Evolutionary conservation across 2,888 invertebrate species (phyloP).

Genomic region (Horisme vitalbata): DNA sequence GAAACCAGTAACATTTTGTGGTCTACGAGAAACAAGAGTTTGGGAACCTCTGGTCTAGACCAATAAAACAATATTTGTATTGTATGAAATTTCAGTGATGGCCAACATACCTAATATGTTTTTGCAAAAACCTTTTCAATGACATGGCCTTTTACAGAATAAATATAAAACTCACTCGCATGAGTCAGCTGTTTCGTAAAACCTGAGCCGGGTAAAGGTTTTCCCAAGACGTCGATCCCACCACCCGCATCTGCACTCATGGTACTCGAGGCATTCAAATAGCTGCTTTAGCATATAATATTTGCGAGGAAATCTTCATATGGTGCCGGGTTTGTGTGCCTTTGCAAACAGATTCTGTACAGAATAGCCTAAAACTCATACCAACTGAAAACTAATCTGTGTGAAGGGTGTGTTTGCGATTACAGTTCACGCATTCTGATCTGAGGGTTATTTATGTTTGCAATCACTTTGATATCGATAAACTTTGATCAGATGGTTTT

Average conservation of each 20-base stretch:
- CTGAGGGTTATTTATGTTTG: conserved; percentile 44
- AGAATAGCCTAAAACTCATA: conserved; percentile 42
- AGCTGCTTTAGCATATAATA: conserved; percentile 60
- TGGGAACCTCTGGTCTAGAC: no score
- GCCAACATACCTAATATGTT: conserved; percentile 4
- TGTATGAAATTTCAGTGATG: not conserved
- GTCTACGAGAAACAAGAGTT: no score
- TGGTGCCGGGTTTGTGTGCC: conserved; percentile 39
- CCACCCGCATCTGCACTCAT: conserved; percentile 41
- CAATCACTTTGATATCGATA: conserved; percentile 42
- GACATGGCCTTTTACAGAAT: conserved; percentile 8
- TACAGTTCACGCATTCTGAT: conserved; percentile 50
- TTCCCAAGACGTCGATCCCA: conserved; percentile 50
- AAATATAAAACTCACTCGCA: conserved; percentile 3
- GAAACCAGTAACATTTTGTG: no score
- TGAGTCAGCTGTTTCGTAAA: conserved; percentile 22
- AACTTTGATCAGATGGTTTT: conserved; percentile 30
- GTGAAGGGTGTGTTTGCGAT: conserved; percentile 51
- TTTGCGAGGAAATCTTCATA: conserved; percentile 50
- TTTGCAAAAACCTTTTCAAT: conserved; percentile 4
- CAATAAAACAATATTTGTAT: no score
- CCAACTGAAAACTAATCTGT: conserved; percentile 18
- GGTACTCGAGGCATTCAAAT: conserved; percentile 55
- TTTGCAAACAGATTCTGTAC: conserved; percentile 62
- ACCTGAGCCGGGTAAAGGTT: conserved; percentile 33